phyloP scores from a whole-genome alignment of 2,797 vertebrate genomes.

The Poecilia velifera region DNA sequence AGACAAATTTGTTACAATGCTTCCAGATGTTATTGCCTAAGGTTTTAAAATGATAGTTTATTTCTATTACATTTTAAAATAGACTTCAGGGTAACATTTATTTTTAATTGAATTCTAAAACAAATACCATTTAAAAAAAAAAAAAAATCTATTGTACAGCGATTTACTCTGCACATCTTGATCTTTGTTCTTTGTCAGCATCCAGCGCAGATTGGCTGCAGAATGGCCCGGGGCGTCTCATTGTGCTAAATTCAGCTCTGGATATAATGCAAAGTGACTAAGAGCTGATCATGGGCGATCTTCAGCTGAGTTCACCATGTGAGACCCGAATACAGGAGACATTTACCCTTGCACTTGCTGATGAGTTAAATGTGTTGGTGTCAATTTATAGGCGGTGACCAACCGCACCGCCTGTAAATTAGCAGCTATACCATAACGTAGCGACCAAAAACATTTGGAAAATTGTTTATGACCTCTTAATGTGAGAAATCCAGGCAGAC shows the following conservation, averaged over 20 bases:
- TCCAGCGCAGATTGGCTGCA: slow-evolving; percentile 3
- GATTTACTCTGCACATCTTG: neutral
- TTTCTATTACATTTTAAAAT: neutral
- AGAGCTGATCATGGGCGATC: slow-evolving; percentile 11
- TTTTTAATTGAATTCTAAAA: neutral
- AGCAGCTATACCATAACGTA: neutral
- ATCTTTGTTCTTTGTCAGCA: neutral
- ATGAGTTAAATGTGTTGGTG: neutral
- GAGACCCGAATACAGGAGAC: slow-evolving; percentile 32
- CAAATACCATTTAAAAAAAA: neutral
- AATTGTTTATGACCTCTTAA: neutral
- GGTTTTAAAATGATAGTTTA: neutral
- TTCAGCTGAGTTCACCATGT: slow-evolving; percentile 25
- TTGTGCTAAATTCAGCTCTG: slow-evolving; percentile 20
- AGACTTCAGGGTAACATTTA: neutral
- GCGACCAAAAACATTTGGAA: neutral
- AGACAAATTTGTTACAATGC: neutral
- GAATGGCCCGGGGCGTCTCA: slow-evolving; percentile 2
- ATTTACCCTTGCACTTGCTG: neutral
- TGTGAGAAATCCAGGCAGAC: too few relatives aligned
- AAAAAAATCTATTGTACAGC: neutral
- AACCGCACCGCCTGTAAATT: neutral
- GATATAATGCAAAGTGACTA: slow-evolving; percentile 42
- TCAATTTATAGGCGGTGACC: neutral
- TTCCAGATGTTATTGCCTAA: neutral